Percentiles rank a stretch among this genome's conserved stretches.
Evolutionary conservation across 2,888 invertebrate species (phyloP).

Genomic region (Strigamia maritima): DNA sequence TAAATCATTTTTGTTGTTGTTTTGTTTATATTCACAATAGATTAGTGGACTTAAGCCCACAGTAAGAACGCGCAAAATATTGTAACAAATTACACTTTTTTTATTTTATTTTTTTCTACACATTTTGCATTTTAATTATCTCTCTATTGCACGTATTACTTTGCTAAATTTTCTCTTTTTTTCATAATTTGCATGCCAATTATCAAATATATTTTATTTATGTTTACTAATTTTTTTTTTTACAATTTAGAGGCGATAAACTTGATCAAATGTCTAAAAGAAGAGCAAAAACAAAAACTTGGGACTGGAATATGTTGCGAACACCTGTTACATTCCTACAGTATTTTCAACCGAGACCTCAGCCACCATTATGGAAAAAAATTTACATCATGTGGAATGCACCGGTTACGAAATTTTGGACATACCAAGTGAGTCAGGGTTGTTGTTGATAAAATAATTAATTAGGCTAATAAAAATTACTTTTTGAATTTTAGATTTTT

Average conservation of each 20-base stretch:
- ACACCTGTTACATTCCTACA: slow-evolving; percentile 42
- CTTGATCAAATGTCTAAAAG: not conserved
- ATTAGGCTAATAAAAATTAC: not conserved
- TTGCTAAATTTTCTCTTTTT: too few relatives aligned
- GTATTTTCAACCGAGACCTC: slow-evolving; percentile 42
- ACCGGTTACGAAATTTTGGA: slow-evolving; percentile 54
- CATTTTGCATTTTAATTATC: too few relatives aligned
- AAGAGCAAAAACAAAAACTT: not conserved
- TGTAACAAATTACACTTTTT: too few relatives aligned
- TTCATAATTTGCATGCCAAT: too few relatives aligned
- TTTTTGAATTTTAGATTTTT: slow-evolving; percentile 44
- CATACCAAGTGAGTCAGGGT: slow-evolving; percentile 52
- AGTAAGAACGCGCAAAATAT: too few relatives aligned
- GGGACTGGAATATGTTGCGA: slow-evolving; percentile 35
- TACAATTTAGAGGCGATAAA: not conserved
- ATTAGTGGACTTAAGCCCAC: too few relatives aligned
- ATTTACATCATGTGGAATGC: slow-evolving; percentile 52
- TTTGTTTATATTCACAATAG: too few relatives aligned
- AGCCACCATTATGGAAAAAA: slow-evolving; percentile 46
- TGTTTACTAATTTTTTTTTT: not conserved
- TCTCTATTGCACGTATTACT: too few relatives aligned
- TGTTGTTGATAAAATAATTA: slow-evolving; percentile 6
- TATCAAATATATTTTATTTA: too few relatives aligned
- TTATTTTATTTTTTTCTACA: too few relatives aligned
- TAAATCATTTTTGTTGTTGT: not conserved